These are phyloP conservation scores for Tipula unca DNA, from an alignment of 2,888 invertebrate genomes.

Conservation along the genomic window DNA sequence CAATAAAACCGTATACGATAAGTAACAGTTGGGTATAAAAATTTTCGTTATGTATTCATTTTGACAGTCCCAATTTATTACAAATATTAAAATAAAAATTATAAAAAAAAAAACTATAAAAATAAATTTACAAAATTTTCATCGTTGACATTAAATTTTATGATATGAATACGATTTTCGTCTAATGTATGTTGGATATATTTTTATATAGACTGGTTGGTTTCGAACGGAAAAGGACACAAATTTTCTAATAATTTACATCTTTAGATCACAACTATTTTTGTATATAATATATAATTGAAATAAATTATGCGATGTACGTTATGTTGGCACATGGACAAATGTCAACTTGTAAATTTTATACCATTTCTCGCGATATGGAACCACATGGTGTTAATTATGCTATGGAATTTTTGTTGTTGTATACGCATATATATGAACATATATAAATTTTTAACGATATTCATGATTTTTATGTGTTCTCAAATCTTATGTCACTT, in stretches of 20 bases:
- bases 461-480: background rate
- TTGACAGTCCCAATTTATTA: background rate
- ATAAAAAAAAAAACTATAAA: background rate
- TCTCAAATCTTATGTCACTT: background rate
- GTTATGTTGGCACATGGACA: background rate
- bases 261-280: background rate
- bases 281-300: background rate
- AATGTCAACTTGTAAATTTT: background rate
- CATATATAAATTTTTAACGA: background rate
- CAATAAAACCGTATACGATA: background rate
- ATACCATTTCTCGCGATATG: background rate
- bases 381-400: background rate
- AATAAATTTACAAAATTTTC: background rate
- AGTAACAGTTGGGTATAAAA: background rate
- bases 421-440: too few species aligned
- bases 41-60: background rate
- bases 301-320: background rate
- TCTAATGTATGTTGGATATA: background rate
- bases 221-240: background rate
- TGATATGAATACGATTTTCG: background rate
- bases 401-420: background rate
- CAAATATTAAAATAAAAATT: background rate
- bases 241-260: background rate
- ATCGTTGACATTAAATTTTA: background rate
- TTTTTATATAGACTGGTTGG: background rate